Evolutionary conservation across 2,888 invertebrate genomes (phyloP).

Genomic region (Itoplectis maculator): DNA sequence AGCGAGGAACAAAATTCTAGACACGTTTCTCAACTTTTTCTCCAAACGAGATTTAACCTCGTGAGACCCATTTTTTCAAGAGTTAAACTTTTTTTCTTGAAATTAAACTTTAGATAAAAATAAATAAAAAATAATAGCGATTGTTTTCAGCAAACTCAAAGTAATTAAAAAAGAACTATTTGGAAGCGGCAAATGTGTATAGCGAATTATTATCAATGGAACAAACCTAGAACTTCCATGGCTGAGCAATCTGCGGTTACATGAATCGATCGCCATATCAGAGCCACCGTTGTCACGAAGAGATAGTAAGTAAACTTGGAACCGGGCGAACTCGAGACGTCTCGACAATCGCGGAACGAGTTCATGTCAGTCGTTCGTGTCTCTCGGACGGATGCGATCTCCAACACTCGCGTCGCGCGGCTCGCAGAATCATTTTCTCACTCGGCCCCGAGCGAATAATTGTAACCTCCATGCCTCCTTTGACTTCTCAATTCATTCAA

Average conservation of each 20-base stretch:
- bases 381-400: constrained; percentile 1
- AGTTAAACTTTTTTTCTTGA: no score
- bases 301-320: constrained; percentile 2
- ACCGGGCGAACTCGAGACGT: not conserved
- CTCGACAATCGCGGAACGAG: constrained; percentile 9
- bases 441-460: constrained; percentile 37
- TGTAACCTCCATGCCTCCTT: not conserved
- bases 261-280: constrained; percentile 6
- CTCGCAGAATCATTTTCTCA: constrained; percentile 44
- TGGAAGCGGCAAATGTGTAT: not conserved
- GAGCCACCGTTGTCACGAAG: not conserved
- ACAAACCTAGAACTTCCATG: constrained; percentile 23
- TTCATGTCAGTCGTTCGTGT: constrained; percentile 32
- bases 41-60: no score
- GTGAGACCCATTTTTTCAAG: no score
- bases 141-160: no score
- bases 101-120: no score
- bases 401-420: not conserved
- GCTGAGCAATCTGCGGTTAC: constrained; percentile 19
- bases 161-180: not conserved
- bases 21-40: not conserved
- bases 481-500: constrained; percentile 14
- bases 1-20: not conserved
- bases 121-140: no score
- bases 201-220: not conserved